Evolutionary conservation across 2,888 invertebrate genomes (phyloP), one percentile per base, ranked within the genome.

Genomic region (Eupeodes latifasciatus): DNA sequence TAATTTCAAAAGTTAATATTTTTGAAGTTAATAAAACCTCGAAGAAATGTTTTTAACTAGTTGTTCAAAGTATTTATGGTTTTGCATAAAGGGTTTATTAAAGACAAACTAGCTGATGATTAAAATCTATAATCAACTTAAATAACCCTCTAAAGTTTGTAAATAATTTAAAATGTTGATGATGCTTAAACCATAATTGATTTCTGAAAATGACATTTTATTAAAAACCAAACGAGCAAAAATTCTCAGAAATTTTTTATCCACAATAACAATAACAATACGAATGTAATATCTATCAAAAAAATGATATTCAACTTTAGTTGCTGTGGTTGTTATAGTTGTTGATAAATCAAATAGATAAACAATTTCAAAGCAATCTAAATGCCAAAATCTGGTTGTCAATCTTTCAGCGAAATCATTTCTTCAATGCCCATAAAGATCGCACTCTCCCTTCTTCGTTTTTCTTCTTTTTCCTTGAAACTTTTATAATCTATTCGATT

Each of bases 351-450:
- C 81, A 59, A 27, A 69, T 27, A 69, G 62, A 77, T 71, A 71
- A 76, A 64, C 76, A 59, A 76, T 76, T 85, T 69, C 51, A 71
- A 76, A 66, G 57, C 81, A 76, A 81, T 81, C 69, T 76, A 66
- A 71, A 85, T 81, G 71, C 81, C 76, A 81, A 81, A 81, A 85
- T 85, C 81, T 76, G 64, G 64, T 66, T 81, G 71, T 85, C 76
- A 85, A 81, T 85, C 81, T 76, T 72, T 66, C 62, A 40, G 27
- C 71, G 64, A 78, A 78, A 78, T 66, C 71, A 66, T 82, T 72
- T 79, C 71, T 57, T 69, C 81, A 49, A 85, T 85, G 81, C 75
- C 85, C 81, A 85, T 76, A 85, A 81, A 76, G 76, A 76, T 85
- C 85, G 75, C 75, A 80, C 75, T 85, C 67, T 61, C 40, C 34